These are phyloP conservation scores for Pemphigus obesinymphae DNA, from an alignment of 1,140 invertebrate species.

Conservation along the genomic window DNA sequence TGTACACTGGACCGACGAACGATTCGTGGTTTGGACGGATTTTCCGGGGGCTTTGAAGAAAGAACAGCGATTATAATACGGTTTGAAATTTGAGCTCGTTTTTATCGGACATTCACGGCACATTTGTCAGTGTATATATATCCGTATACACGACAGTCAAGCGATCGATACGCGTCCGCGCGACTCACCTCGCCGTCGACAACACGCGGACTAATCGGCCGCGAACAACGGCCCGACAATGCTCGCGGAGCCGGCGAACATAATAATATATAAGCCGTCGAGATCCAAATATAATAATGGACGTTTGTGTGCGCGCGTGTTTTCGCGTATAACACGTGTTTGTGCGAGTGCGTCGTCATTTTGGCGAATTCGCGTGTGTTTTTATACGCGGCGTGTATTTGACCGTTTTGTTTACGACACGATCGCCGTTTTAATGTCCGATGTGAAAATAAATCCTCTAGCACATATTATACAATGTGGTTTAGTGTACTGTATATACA, in stretches of 20 bases:
- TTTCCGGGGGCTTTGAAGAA: neutral
- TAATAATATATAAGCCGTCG: neutral
- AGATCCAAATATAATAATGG: neutral
- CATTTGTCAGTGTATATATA: neutral
- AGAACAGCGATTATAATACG: neutral
- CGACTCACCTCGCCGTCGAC: neutral
- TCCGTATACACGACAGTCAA: neutral
- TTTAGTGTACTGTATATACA: too few species aligned
- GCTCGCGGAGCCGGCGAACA: neutral
- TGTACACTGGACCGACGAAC: too few species aligned
- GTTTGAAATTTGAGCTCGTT: neutral
- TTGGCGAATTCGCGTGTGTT: too few species aligned
- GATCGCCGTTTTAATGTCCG: neutral
- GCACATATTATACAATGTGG: too few species aligned
- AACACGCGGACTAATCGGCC: neutral
- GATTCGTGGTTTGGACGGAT: too few species aligned
- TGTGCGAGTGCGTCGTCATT: neutral
- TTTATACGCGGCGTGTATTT: neutral
- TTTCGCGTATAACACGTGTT: too few species aligned
- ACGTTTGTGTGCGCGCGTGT: neutral
- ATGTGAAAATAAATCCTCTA: neutral
- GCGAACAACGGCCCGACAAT: neutral
- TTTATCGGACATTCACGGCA: slow-evolving; percentile 15
- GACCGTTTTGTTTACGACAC: neutral
- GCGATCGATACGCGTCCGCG: neutral